Percentiles rank a stretch among this genome's conserved stretches.
Conservation (phyloP, 2,797 vertebrate species). For the Malacoraja senta region DNA sequence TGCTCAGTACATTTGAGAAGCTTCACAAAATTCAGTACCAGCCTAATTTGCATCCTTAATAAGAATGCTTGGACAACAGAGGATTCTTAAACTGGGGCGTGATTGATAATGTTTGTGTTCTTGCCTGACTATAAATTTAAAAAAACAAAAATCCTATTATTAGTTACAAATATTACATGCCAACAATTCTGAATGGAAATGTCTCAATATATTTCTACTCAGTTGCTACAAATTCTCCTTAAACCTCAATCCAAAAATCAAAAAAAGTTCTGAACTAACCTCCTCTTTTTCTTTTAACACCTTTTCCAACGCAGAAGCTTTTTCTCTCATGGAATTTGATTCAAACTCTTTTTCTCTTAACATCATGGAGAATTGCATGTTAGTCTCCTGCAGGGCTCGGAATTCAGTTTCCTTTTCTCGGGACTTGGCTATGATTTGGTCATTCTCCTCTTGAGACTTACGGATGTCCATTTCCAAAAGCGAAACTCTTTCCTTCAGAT, state of each 20-base stretch:
- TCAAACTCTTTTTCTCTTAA: slow-evolving; percentile 90
- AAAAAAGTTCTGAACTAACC: slow-evolving; percentile 49
- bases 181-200: not conserved
- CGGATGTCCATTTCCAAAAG: slow-evolving; percentile 80
- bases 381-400: slow-evolving; percentile 88
- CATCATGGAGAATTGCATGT: slow-evolving; percentile 92
- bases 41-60: not conserved
- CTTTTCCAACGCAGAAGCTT: slow-evolving; percentile 80
- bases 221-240: not conserved
- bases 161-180: not conserved
- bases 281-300: slow-evolving; percentile 88
- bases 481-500: slow-evolving; percentile 84
- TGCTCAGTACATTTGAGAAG: not conserved
- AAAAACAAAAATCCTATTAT: not conserved
- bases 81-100: not conserved
- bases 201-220: not conserved
- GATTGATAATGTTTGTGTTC: not conserved
- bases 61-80: not conserved
- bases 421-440: slow-evolving; percentile 64
- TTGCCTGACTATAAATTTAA: not conserved
- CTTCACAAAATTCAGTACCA: not conserved
- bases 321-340: slow-evolving; percentile 78
- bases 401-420: slow-evolving; percentile 87
- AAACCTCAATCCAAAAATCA: not conserved
- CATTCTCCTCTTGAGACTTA: slow-evolving; percentile 89